Evolutionary conservation across 2,888 invertebrate species (phyloP).

Genomic region (Nectonema munidae): DNA sequence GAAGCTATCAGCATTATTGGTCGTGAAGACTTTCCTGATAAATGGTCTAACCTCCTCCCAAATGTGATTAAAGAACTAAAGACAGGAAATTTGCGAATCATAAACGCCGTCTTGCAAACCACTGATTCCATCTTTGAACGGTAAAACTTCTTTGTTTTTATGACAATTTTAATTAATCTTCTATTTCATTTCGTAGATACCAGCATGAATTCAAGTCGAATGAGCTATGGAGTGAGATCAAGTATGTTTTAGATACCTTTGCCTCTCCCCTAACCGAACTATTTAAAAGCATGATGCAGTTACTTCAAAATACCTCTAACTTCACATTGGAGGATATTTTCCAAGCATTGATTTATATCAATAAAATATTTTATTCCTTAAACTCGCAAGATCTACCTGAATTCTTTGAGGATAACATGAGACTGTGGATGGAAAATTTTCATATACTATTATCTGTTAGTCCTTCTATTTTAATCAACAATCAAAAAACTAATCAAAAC

Average conservation of each 20-base stretch:
- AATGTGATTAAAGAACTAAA: conserved; percentile 63
- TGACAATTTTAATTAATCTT: not conserved
- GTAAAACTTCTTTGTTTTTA: conserved; percentile 17
- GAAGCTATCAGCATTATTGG: conserved; percentile 83
- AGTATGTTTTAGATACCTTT: conserved; percentile 64
- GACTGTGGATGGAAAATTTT: conserved; percentile 66
- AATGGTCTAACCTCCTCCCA: conserved; percentile 66
- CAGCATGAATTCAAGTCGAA: conserved; percentile 79
- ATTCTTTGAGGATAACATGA: conserved; percentile 92
- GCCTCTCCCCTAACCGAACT: conserved; percentile 69
- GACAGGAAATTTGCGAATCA: conserved; percentile 55
- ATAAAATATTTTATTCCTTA: conserved; percentile 77
- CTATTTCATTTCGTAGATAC: conserved; percentile 28
- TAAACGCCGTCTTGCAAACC: conserved; percentile 68
- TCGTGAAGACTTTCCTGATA: conserved; percentile 72
- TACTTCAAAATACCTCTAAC: conserved; percentile 42
- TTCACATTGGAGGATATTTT: conserved; percentile 50
- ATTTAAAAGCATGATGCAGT: conserved; percentile 47
- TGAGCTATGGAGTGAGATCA: conserved; percentile 73
- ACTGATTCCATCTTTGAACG: conserved; percentile 81
- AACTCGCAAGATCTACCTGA: conserved; percentile 93
- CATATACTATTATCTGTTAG: conserved; percentile 34
- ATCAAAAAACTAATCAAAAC: conserved; percentile 32
- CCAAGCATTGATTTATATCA: conserved; percentile 48
- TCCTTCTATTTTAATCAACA: conserved; percentile 1